Base-by-base conservation (phyloP, 1,140 invertebrate genomes). In the Whitmania pigra region DNA sequence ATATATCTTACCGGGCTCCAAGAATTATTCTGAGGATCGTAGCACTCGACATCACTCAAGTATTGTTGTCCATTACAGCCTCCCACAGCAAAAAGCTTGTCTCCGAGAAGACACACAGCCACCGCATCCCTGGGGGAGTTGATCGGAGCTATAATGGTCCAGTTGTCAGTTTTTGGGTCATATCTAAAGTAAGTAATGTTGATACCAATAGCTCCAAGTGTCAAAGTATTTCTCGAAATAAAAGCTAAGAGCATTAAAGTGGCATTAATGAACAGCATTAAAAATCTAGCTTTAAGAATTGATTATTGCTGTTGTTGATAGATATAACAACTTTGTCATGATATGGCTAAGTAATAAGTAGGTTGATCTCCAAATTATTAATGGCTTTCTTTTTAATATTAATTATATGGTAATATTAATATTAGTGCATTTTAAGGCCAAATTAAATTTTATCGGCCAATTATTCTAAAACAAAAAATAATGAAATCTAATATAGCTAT, bases 121-220 rank as follows among this genome's bases (percentile, higher is more conserved):
- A 82, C 79, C 43, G 82, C 80, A 77, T 83, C 82, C 20, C 80
- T 74, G 0, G 81, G 78, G 49, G 78, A 78, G 74, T 78, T 78
- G 31, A 83, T 80, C 0, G 80, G 76, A 7, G 82, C 76, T 15
- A 83, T 79, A 74, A 81, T 78, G 27, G 82, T 83, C 82, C 82
- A 83, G 72, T 80, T 78, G 76, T 83, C 82, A 54, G 80, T 82
- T 68, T 80, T 80, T 5, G 82, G 80, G 74, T 83, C 82, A 78
- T 82, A 83, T 69, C 81, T 81, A 57, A 57, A 57, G 9, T 57
- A 36, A 36, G 31, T 3, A 36, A 36, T 36, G 31, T 36, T 3
- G 31, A 36, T 36, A 6, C 31, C 31, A 36, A 6, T 36, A 36
- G 54, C 25, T n/a, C n/a, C n/a, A n/a, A n/a, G n/a, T n/a, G 54